Evolutionary conservation across 2,888 invertebrate genomes (phyloP).

Genomic region (Creontiades dilutus): DNA sequence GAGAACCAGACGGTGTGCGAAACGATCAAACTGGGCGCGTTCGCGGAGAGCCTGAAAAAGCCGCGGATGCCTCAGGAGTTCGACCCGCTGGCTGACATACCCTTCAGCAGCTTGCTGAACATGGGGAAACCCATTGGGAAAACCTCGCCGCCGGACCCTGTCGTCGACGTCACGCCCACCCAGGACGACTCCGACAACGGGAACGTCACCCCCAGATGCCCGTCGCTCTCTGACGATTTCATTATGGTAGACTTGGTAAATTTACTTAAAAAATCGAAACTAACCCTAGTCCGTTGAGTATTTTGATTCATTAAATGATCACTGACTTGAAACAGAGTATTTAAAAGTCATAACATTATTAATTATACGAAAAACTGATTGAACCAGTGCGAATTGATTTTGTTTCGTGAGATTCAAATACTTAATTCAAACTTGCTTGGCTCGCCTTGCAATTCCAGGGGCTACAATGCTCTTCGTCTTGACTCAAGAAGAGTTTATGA

Average conservation of each 20-base stretch:
- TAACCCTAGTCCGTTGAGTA: slow-evolving; percentile 17
- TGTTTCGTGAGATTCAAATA: too few relatives aligned
- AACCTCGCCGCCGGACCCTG: slow-evolving; percentile 69
- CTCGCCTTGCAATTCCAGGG: too few relatives aligned
- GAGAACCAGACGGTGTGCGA: slow-evolving; percentile 85
- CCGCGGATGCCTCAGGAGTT: slow-evolving; percentile 33
- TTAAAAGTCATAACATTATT: too few relatives aligned
- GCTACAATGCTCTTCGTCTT: too few relatives aligned
- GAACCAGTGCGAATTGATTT: too few relatives aligned
- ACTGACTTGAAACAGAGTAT: background rate
- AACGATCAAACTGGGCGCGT: slow-evolving; percentile 88
- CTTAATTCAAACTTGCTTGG: too few relatives aligned
- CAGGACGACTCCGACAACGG: slow-evolving; percentile 79
- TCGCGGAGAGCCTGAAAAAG: slow-evolving; percentile 81
- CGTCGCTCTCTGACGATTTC: slow-evolving; percentile 82
- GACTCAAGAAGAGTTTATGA: too few relatives aligned
- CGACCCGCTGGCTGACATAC: slow-evolving; percentile 80
- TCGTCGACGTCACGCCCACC: slow-evolving; percentile 71
- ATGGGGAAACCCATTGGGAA: slow-evolving; percentile 77
- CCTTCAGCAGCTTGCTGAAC: slow-evolving; percentile 82
- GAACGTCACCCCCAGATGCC: slow-evolving; percentile 77
- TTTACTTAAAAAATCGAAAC: slow-evolving; percentile 73
- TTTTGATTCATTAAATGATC: background rate
- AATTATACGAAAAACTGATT: too few relatives aligned
- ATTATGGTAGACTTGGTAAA: slow-evolving; percentile 86